Evolutionary conservation across 2,797 vertebrate genomes (phyloP), one percentile per base, ranked within the genome.

Genomic region (Allobates femoralis): DNA sequence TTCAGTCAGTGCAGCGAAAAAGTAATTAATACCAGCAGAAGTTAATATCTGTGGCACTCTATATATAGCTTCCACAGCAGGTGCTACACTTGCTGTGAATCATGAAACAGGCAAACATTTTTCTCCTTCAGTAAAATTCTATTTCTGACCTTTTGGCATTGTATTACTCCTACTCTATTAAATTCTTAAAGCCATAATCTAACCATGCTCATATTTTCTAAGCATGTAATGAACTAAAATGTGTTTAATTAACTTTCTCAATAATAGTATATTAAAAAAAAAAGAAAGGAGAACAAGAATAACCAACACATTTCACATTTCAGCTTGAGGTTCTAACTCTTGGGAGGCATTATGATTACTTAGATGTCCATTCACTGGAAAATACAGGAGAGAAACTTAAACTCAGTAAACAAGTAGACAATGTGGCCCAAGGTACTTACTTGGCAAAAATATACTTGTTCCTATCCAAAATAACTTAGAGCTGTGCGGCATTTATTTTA

Each of bases 371-470:
- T 81, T 81, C 55, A 51, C 74, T 75, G 71, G 79, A 37, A 80
- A 86, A 62, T 21, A 30, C 56, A 60, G 55, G 62, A 76, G 85
- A 41, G 76, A 81, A 81, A 66, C 23, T 81, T 41, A 81, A 55
- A 67, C 79, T 64, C 62, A 11, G 79, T 86, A 86, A 86, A 86
- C 85, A 86, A 81, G 30, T 10, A 81, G 60, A 81, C 78, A 86
- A 86, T 55, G 79, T 67, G 55, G 80, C 79, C 79, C 79, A 76
- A 86, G 84, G 34, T 74, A 81, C 81, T 86, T 86, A 76, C 41
- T 81, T 81, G 85, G 85, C 85, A 81, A 66, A 81, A 81, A 55
- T 81, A 12, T 81, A 14, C 55, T 86, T 46, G 67, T 19, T 75
- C 32, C 46, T 21, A 74, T 81, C 78, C 79, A 86, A 69, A 74